These are phyloP conservation scores for Drosophila nr. perissopoda DNA, from an alignment of 2,888 invertebrate genomes.

Conservation along the genomic window DNA sequence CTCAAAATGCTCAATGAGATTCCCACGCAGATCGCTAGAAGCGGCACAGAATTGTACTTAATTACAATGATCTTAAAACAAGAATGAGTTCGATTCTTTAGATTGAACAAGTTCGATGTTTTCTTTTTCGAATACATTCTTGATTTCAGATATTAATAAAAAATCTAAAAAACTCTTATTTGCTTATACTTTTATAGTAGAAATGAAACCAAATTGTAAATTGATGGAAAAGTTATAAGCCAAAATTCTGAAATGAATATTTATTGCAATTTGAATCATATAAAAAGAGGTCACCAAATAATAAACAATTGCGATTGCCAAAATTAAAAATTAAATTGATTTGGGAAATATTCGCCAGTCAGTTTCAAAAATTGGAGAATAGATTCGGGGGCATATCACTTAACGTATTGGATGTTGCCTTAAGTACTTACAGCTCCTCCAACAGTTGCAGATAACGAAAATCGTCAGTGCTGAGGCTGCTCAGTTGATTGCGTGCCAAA, in stretches of 20 bases:
- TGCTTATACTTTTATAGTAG: not conserved
- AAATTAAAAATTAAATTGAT: not conserved
- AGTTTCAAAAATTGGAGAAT: not conserved
- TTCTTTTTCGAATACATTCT: not conserved
- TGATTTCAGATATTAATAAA: not conserved
- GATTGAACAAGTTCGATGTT: not conserved
- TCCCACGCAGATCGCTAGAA: constrained; percentile 86
- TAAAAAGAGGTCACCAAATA: not conserved
- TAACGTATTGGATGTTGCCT: not conserved
- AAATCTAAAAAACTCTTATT: not conserved
- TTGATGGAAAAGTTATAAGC: not conserved
- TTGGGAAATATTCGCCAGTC: not conserved
- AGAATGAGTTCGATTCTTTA: not conserved
- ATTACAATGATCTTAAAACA: not conserved
- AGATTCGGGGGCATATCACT: not conserved
- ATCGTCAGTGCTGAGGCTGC: constrained; percentile 68
- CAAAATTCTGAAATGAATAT: not conserved
- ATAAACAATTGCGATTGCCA: not conserved
- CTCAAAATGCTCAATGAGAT: constrained; percentile 84
- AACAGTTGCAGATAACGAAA: constrained; percentile 77
- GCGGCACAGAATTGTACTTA: not conserved
- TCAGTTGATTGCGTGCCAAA: constrained; percentile 82
- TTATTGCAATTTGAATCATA: not conserved
- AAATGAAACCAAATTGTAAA: not conserved
- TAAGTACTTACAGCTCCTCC: constrained; percentile 81